Conservation (phyloP, 2,888 invertebrate species). For the Nipponacmea schrenckii region DNA sequence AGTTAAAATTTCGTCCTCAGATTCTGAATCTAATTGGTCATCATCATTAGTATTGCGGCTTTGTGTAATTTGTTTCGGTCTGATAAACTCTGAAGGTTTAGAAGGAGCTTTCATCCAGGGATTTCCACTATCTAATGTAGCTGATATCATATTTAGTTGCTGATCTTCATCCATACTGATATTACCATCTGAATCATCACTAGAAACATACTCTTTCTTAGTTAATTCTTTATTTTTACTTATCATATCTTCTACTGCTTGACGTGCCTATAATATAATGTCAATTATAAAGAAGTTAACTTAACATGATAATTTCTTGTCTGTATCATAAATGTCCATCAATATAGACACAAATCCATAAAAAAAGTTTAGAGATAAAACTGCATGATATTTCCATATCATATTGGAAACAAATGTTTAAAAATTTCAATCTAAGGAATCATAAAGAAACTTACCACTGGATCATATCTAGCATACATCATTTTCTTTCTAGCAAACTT, state of each 20-base stretch:
- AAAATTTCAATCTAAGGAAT: no score
- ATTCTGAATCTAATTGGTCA: conserved; percentile 12
- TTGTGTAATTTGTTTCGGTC: conserved; percentile 23
- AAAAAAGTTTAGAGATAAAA: no score
- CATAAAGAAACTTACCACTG: conserved; percentile 76
- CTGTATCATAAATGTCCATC: no score
- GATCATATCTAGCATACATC: conserved; percentile 89
- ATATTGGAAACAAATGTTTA: no score
- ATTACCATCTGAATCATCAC: conserved; percentile 71
- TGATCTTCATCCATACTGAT: conserved; percentile 62
- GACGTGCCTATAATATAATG: conserved; percentile 58
- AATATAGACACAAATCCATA: no score
- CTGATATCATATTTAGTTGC: conserved; percentile 17
- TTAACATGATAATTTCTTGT: not conserved
- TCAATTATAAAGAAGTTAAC: conserved; percentile 6
- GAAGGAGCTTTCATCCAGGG: conserved; percentile 47
- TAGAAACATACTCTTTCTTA: conserved; percentile 72
- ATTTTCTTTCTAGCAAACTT: conserved; percentile 91
- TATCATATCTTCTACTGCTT: conserved; percentile 77
- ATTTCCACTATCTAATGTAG: conserved; percentile 30
- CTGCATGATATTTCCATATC: no score
- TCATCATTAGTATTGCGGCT: conserved; percentile 6
- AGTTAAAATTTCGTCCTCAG: conserved; percentile 5
- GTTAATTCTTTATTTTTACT: conserved; percentile 84
- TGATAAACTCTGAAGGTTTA: conserved; percentile 24